Evolutionary conservation across 2,888 invertebrate genomes (phyloP), one percentile per base, ranked within the genome.

Genomic region (Platerodrilus igneus): DNA sequence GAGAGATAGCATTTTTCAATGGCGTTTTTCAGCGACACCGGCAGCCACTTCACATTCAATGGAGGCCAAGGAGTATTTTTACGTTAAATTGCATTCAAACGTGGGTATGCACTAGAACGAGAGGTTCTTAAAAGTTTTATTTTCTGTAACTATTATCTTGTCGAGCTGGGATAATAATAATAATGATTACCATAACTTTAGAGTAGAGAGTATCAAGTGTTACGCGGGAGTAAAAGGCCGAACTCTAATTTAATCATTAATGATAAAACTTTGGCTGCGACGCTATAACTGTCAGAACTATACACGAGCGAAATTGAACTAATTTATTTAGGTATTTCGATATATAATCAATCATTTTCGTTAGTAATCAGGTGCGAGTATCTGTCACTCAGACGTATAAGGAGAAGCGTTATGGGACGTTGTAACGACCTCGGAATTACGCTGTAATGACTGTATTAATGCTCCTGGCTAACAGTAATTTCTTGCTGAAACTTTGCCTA

Each of bases 401-500:
- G 47, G 52, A 51, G 48, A 41, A 46, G 40, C 38, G 37, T 44
- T 40, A 23, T 30, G 52, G 45, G 43, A 48, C 42, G 45, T 45
- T 29, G 45, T 52, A 57, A 54, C 53, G 51, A 55, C 52, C 51
- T 51, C 41, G 46, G 53, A 55, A 58, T 56, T 58, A 58, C 56
- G 48, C 48, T 45, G 52, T 55, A 64, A 64, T 63, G 62, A 63
- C 62, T 63, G 60, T 63, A 62, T 63, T 63, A 63, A 62, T 63
- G 61, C 60, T 58, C 52, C 52, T 49, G 60, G 62, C 60, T 56
- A 52, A 55, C 51, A 52, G 58, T 64, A 63, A 64, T 65, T 66
- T 66, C 66, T 66, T 66, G 64, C 60, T 55, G 57, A 61, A 66
- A 66, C 63, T 65, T 65, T 55, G 56, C 50, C 52, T 64, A 66